Evolutionary conservation across 64 coral and sea anemone species (phyloP).

Genomic region (Trachythela sp.): DNA sequence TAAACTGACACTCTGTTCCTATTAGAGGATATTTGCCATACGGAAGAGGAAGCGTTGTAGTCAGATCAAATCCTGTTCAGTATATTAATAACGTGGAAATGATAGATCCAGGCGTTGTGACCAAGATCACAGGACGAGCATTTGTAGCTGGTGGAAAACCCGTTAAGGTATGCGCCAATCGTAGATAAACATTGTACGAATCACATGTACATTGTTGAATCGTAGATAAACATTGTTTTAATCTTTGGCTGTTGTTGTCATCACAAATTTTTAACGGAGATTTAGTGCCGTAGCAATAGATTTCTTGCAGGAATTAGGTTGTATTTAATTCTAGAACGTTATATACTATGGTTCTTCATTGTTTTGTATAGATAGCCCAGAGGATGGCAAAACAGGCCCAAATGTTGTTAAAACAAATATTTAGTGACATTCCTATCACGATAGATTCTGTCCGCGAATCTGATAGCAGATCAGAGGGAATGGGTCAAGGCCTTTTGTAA

Average conservation of each 20-base stretch:
- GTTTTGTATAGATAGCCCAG: not conserved
- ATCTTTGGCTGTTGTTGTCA: too few relatives aligned
- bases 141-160: slow-evolving; percentile 17
- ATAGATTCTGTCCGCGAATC: not conserved
- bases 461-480: not conserved
- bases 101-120: not conserved
- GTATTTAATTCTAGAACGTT: not conserved
- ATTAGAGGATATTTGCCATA: slow-evolving; percentile 15
- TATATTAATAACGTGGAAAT: not conserved
- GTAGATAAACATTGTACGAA: too few relatives aligned
- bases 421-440: not conserved
- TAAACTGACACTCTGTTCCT: not conserved
- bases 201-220: too few relatives aligned
- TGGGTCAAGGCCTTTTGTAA: slow-evolving; percentile 18
- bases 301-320: too few relatives aligned
- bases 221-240: too few relatives aligned
- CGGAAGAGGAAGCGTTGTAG: not conserved
- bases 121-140: not conserved
- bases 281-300: too few relatives aligned
- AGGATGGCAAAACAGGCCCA: not conserved
- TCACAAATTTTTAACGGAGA: too few relatives aligned
- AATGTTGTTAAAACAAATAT: not conserved
- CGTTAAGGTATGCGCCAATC: not conserved
- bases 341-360: not conserved
- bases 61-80: not conserved